Conservation (phyloP, 2,888 invertebrate species). For the Acrobasis consociella region DNA sequence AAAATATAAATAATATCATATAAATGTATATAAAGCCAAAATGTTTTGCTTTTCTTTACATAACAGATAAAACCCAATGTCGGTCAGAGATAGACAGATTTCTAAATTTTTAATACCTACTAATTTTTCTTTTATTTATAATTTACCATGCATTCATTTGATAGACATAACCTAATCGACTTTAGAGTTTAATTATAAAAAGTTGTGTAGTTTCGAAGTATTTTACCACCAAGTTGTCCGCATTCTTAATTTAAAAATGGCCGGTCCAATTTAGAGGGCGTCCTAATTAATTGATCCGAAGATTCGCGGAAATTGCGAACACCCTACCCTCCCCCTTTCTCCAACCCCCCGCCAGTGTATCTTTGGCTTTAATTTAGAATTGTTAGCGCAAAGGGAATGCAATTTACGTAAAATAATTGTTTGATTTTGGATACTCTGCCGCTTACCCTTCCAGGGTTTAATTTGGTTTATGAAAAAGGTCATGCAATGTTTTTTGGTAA, state of each 20-base stretch:
- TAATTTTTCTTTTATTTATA: too few species aligned
- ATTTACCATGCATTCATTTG: background rate
- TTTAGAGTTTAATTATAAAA: constrained; percentile 2
- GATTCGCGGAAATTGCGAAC: constrained; percentile 72
- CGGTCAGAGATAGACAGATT: too few species aligned
- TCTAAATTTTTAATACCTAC: too few species aligned
- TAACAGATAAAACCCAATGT: background rate
- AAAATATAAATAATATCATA: too few species aligned
- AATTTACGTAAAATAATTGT: constrained; percentile 81
- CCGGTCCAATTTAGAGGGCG: constrained; percentile 67
- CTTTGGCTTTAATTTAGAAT: constrained; percentile 80
- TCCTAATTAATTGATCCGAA: constrained; percentile 80
- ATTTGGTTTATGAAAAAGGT: constrained; percentile 60
- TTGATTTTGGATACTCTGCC: constrained; percentile 72
- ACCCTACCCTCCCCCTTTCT: constrained; percentile 35
- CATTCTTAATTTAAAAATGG: constrained; percentile 55
- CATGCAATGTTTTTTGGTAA: constrained; percentile 34
- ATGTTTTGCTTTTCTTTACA: too few species aligned
- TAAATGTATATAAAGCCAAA: too few species aligned
- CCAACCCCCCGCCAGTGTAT: constrained; percentile 58
- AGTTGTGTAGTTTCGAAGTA: constrained; percentile 30
- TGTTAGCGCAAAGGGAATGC: constrained; percentile 79
- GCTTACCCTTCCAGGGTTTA: constrained; percentile 51
- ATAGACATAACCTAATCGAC: background rate
- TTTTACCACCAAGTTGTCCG: constrained; percentile 33